Evolutionary conservation across 92 coral and sea anemone genomes (phyloP).

Genomic region (Actinernus sp.): DNA sequence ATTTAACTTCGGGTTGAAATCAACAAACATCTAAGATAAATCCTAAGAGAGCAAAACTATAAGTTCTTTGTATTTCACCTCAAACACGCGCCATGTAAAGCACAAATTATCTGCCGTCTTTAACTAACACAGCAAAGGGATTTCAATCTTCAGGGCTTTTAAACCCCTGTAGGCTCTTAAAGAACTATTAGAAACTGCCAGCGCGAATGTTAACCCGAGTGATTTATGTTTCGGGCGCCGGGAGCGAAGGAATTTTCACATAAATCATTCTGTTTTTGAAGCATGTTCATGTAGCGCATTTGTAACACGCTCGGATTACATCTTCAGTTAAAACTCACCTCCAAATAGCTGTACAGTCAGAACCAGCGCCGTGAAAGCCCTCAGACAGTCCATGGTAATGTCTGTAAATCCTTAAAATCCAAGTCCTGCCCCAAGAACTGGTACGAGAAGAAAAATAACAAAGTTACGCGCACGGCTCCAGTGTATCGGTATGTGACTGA

Average conservation of each 20-base stretch:
- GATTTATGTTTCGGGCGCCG: conserved; percentile 67
- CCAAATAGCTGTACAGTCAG: background rate
- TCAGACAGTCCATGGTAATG: background rate
- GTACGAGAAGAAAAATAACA: background rate
- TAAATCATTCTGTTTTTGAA: conserved; percentile 59
- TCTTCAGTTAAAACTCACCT: conserved; percentile 7
- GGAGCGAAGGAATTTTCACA: conserved; percentile 72
- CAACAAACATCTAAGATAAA: background rate
- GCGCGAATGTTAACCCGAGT: conserved; percentile 33
- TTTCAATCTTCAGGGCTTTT: conserved; percentile 14
- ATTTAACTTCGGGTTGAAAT: background rate
- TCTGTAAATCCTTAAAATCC: background rate
- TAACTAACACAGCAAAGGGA: background rate
- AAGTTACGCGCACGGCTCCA: conserved; percentile 10
- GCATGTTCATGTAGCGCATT: background rate
- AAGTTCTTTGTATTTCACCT: too few relatives aligned
- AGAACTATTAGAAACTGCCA: conserved; percentile 49
- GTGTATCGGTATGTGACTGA: conserved; percentile 32
- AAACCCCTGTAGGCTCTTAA: conserved; percentile 31
- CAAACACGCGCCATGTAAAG: background rate
- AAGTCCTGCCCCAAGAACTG: background rate
- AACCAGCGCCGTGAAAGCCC: background rate
- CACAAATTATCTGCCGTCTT: background rate
- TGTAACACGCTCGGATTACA: conserved; percentile 52
- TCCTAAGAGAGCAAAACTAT: background rate